These are phyloP conservation scores for Myotis pilosus DNA, from an alignment of 2,797 vertebrate genomes.

Conservation along the genomic window DNA sequence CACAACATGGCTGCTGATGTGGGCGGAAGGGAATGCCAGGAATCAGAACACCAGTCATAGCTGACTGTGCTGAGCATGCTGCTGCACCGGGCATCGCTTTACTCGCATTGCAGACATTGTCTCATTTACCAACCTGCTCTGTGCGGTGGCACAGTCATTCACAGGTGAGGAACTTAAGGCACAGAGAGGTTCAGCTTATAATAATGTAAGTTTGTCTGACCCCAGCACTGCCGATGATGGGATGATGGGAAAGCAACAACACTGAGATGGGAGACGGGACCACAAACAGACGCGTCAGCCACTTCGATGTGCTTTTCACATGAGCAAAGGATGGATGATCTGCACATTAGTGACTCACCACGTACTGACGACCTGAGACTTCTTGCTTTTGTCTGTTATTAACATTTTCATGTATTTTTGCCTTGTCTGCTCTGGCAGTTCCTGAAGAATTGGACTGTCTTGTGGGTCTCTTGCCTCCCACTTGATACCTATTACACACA, in stretches of 20 bases:
- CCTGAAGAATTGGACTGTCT: neutral
- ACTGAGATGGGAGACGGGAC: neutral
- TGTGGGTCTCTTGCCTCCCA: neutral
- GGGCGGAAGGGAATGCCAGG: neutral
- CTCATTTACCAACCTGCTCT: neutral
- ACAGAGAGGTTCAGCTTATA: neutral
- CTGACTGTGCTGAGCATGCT: rapidly evolving
- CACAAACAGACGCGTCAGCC: neutral
- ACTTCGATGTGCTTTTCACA: neutral
- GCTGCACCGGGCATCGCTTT: rapidly evolving
- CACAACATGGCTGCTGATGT: neutral
- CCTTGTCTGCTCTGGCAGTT: neutral
- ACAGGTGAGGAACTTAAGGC: neutral
- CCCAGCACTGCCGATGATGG: neutral
- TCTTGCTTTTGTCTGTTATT: neutral
- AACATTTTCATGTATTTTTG: neutral
- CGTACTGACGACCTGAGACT: neutral
- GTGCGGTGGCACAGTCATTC: neutral
- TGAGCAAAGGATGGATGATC: neutral
- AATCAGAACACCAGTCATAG: neutral
- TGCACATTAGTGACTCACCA: too few relatives aligned
- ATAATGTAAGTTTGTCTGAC: neutral
- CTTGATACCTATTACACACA: too few relatives aligned
- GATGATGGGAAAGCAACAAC: neutral
- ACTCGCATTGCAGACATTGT: rapidly evolving